A percentile compares a stretch with the other conserved stretches of the same genome.
Conservation (phyloP, 2,888 invertebrate species). For the Biston betularia region DNA sequence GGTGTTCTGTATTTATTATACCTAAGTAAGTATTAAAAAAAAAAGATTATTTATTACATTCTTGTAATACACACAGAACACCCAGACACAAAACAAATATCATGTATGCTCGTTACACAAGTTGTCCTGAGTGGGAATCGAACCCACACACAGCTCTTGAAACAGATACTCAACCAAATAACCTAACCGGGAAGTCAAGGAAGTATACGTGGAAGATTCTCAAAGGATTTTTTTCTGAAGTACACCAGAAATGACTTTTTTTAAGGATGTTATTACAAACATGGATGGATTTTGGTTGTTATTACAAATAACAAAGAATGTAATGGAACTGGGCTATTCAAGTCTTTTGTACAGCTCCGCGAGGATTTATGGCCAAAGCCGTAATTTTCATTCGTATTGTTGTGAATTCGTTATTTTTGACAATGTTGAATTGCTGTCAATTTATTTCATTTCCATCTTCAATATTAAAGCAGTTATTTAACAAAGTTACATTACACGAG, state of each 20-base stretch:
- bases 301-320: constrained; percentile 11
- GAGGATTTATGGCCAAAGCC: not conserved
- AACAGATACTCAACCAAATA: not conserved
- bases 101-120: too few species aligned
- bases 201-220: not conserved
- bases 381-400: constrained; percentile 14
- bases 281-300: constrained; percentile 9
- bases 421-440: constrained; percentile 11
- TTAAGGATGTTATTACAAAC: constrained; percentile 7
- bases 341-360: not conserved
- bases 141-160: too few species aligned
- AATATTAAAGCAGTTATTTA: too few species aligned
- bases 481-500: too few species aligned
- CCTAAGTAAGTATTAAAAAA: too few species aligned
- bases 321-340: constrained; percentile 1
- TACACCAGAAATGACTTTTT: not conserved
- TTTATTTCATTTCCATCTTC: constrained; percentile 4
- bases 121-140: too few species aligned
- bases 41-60: too few species aligned
- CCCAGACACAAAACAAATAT: too few species aligned
- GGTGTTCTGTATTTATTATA: too few species aligned
- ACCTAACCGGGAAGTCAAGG: not conserved
- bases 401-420: constrained; percentile 15
- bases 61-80: too few species aligned
- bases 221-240: not conserved